Conservation (phyloP, 2,888 invertebrate genomes). For the Muscina levida region DNA sequence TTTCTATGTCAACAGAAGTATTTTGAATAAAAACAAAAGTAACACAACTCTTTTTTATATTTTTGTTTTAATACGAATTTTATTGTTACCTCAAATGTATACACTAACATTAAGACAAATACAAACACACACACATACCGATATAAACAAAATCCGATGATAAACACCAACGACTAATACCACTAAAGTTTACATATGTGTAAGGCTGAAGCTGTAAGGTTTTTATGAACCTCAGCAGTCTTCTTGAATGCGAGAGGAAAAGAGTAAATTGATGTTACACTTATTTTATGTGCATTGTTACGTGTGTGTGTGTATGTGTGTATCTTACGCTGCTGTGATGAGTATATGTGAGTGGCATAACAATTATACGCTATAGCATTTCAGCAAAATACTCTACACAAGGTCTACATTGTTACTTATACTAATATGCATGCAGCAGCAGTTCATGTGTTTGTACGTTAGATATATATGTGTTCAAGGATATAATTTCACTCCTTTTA, state of each 20-base stretch:
- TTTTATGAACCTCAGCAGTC: too few species aligned
- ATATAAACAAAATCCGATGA: neutral
- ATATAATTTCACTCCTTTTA: too few species aligned
- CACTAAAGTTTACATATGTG: neutral
- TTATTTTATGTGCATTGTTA: neutral
- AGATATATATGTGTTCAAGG: too few species aligned
- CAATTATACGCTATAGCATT: slow-evolving; percentile 35
- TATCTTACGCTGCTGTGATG: too few species aligned
- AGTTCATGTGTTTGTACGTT: too few species aligned
- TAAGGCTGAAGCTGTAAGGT: neutral
- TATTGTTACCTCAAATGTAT: slow-evolving; percentile 1
- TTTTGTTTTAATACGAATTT: neutral
- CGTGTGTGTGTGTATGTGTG: slow-evolving; percentile 13
- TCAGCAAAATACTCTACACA: too few species aligned
- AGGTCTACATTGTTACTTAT: too few species aligned
- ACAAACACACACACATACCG: neutral
- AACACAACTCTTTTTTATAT: slow-evolving; percentile 18
- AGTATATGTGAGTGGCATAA: slow-evolving; percentile 50
- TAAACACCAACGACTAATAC: neutral
- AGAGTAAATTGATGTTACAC: too few species aligned
- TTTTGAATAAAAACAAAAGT: neutral
- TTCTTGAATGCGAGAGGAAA: neutral
- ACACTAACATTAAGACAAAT: neutral
- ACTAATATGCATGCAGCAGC: too few species aligned
- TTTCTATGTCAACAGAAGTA: slow-evolving; percentile 9